A percentile compares a stretch with the other conserved stretches of the same genome.
Conservation (phyloP, 2,888 invertebrate species). For the Acanthosepion lycidas region DNA sequence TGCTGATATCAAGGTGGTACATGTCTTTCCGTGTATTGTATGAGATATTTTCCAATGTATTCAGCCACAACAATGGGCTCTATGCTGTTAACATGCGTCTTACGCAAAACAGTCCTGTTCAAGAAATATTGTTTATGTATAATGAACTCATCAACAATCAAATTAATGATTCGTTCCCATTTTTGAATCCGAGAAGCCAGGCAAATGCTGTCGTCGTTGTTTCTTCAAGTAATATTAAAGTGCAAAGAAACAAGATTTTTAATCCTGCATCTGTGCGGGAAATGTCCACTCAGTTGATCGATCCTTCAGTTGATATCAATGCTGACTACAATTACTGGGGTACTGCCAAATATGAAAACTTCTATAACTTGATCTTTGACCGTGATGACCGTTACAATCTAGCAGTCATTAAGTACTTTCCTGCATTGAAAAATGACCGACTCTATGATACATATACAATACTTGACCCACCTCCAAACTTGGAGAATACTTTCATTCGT, state of each 20-base stretch:
- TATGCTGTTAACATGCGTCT: conserved; percentile 91
- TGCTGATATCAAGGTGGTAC: conserved; percentile 71
- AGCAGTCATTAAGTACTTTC: conserved; percentile 92
- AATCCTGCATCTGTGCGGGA: conserved; percentile 94
- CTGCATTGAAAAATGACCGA: conserved; percentile 91
- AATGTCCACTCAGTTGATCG: conserved; percentile 94
- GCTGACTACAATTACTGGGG: conserved; percentile 97
- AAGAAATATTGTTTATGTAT: conserved; percentile 87
- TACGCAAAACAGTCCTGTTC: conserved; percentile 88
- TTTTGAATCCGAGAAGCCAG: conserved; percentile 89
- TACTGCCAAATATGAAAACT: conserved; percentile 57
- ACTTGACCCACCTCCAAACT: conserved; percentile 86
- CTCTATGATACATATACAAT: conserved; percentile 89
- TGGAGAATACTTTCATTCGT: conserved; percentile 77
- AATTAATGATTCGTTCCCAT: conserved; percentile 87
- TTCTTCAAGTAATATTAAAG: conserved; percentile 90
- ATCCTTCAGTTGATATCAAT: conserved; percentile 94
- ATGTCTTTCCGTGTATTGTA: conserved; percentile 70
- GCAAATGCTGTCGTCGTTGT: conserved; percentile 94
- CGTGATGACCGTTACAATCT: conserved; percentile 83
- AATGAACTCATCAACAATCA: conserved; percentile 91
- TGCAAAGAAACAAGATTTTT: conserved; percentile 89
- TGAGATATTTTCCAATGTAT: conserved; percentile 81
- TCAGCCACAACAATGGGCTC: conserved; percentile 89
- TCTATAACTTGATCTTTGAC: conserved; percentile 71